Base-by-base conservation (phyloP, 2,113 vertebrate genomes). In the Sceloporus undulatus region DNA sequence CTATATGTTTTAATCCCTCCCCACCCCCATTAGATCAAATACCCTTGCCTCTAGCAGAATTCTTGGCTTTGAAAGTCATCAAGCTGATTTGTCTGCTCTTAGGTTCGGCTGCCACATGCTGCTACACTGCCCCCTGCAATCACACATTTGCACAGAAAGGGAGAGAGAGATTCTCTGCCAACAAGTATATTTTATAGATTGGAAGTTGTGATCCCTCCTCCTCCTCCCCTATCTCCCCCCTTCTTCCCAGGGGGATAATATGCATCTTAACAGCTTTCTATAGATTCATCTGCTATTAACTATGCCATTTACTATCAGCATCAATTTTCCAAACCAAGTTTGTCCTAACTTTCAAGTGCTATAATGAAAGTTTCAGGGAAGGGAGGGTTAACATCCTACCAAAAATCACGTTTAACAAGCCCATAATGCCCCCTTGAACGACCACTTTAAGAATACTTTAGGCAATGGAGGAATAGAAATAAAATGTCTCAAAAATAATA, bases 1-100 rank as follows among this genome's bases (percentile, higher is more conserved):
- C 97, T 97, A 97, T 97, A 97, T 97, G 97, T 97, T 97, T 97
- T 97, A 97, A 98, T 98, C 97, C 97, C 95, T 59, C 79, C 65
- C 25, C 42, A 16, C 54, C 54, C 95, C 96, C 83, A 62, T 85
- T 93, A 96, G 96, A 97, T 96, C 96, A 96, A 97, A 97, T 97
- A 97, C 96, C 97, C 97, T 97, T 98, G 97, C 97, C 97, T 97
- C 96, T 94, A 97, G 97, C 96, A 91, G 96, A 97, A 95, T 97
- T 97, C 94, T 93, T 96, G 96, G 96, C 97, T 97, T 97, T 97
- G 96, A 97, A 97, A 98, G 96, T 97, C 97, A 97, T 97, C 97
- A 97, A 96, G 96, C 96, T 98, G 97, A 97, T 98, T 97, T 97
- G 96, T 95, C 97, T 96, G 97, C 97, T 97, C 97, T 96, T 96